phyloP scores from a whole-genome alignment of 2,888 invertebrate genomes.

The Priocnemis perturbator region DNA sequence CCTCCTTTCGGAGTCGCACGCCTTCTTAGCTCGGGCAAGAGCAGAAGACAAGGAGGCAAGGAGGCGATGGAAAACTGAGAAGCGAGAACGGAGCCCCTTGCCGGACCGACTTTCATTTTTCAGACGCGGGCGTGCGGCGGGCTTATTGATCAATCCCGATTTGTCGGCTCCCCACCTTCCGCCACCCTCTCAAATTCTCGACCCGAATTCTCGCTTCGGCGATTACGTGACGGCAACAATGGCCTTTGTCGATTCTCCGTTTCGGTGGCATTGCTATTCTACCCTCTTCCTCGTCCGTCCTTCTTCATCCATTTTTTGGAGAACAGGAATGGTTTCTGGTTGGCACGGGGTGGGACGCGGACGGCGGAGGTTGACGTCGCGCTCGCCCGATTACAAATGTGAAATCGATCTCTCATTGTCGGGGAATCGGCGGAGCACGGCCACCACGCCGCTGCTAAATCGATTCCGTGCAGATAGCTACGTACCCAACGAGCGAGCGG shows the following conservation, averaged over 20 bases:
- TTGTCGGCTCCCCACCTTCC: background rate
- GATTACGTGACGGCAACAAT: slow-evolving; percentile 55
- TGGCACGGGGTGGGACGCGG: background rate
- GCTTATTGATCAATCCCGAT: slow-evolving; percentile 15
- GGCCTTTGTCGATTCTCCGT: slow-evolving; percentile 52
- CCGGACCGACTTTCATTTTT: no score
- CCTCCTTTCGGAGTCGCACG: no score
- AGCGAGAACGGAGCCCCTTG: no score
- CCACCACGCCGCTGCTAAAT: slow-evolving; percentile 57
- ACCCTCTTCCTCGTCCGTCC: slow-evolving; percentile 22
- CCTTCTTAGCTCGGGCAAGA: no score
- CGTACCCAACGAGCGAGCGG: slow-evolving; percentile 47
- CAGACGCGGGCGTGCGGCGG: slow-evolving; percentile 5
- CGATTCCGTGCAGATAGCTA: slow-evolving; percentile 64
- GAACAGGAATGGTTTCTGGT: background rate
- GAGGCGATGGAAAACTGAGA: no score
- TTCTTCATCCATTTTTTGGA: slow-evolving; percentile 26
- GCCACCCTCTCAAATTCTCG: slow-evolving; percentile 18
- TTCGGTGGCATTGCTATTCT: slow-evolving; percentile 39
- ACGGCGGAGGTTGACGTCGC: slow-evolving; percentile 38
- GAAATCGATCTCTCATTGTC: slow-evolving; percentile 68
- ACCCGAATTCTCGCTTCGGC: slow-evolving; percentile 41
- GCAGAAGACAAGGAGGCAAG: no score
- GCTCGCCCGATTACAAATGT: slow-evolving; percentile 63
- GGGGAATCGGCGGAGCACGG: slow-evolving; percentile 56